These are phyloP conservation scores for Himalopsyche tibetana DNA, from an alignment of 2,888 invertebrate species.

Conservation along the genomic window DNA sequence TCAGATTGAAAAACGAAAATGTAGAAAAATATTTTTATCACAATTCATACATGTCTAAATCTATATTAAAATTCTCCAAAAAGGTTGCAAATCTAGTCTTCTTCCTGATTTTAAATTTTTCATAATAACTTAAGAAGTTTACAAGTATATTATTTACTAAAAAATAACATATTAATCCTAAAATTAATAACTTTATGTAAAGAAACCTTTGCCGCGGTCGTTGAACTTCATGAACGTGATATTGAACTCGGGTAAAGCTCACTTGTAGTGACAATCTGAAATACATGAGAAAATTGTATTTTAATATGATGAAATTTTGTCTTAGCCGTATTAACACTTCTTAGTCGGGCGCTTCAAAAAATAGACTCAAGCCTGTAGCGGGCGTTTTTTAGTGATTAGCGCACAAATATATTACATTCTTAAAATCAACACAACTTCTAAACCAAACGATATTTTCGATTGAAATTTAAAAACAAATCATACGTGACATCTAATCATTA, in stretches of 20 bases:
- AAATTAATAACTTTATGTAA: background rate
- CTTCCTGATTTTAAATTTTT: background rate
- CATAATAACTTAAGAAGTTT: background rate
- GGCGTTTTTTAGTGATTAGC: background rate
- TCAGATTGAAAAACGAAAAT: no score
- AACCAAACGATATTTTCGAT: no score
- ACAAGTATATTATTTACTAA: background rate
- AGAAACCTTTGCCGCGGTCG: background rate
- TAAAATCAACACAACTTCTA: no score
- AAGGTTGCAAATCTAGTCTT: background rate
- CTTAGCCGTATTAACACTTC: no score
- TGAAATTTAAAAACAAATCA: no score
- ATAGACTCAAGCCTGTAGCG: background rate
- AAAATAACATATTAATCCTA: background rate
- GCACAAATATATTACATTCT: background rate
- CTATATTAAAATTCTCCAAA: slow-evolving; percentile 21
- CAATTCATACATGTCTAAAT: slow-evolving; percentile 50
- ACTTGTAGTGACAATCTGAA: background rate
- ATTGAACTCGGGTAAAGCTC: slow-evolving; percentile 8
- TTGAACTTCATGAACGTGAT: background rate
- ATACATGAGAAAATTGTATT: background rate
- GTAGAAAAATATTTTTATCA: slow-evolving; percentile 47
- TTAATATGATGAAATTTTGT: slow-evolving; percentile 2
- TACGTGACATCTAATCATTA: no score
- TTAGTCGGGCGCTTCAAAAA: no score